A percentile compares a stretch with the other conserved stretches of the same genome.
These are phyloP conservation scores for Triplophysa tibetana DNA, from an alignment of 2,113 vertebrate genomes.

Conservation along the genomic window DNA sequence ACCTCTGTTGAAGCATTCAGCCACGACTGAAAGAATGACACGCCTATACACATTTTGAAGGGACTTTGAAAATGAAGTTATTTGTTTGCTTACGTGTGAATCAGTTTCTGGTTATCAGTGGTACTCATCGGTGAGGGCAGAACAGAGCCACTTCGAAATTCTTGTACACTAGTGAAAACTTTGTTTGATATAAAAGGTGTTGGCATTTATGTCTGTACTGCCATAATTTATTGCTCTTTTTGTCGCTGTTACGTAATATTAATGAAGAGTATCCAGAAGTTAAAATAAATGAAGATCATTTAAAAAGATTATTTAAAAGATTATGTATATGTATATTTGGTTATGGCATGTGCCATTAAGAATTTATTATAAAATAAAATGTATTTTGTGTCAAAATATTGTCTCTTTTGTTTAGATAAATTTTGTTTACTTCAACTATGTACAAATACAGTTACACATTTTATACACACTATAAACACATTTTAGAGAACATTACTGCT, in stretches of 20 bases:
- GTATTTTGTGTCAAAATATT: constrained; percentile 76
- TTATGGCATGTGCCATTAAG: constrained; percentile 76
- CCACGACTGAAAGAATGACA: neutral
- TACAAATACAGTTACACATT: neutral
- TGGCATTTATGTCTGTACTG: constrained; percentile 60
- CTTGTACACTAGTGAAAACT: constrained; percentile 38
- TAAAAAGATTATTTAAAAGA: constrained; percentile 58
- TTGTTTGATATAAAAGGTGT: constrained; percentile 60
- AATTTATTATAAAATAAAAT: constrained; percentile 80
- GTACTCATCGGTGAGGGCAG: neutral
- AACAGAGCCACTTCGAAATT: constrained; percentile 1
- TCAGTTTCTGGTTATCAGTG: constrained; percentile 1
- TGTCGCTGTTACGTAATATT: constrained; percentile 71
- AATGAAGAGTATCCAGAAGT: constrained; percentile 63
- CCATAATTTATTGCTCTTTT: constrained; percentile 72
- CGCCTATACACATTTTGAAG: neutral
- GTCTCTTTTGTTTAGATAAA: neutral
- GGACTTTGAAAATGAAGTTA: neutral
- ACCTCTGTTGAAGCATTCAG: neutral
- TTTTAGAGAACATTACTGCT: neutral
- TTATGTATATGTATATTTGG: constrained; percentile 77
- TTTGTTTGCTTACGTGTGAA: constrained; percentile 13
- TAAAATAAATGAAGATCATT: constrained; percentile 66
- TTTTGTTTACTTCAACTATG: neutral
- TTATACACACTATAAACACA: neutral